Conservation (phyloP, 2,113 vertebrate species). For the Synchiropus splendidus region DNA sequence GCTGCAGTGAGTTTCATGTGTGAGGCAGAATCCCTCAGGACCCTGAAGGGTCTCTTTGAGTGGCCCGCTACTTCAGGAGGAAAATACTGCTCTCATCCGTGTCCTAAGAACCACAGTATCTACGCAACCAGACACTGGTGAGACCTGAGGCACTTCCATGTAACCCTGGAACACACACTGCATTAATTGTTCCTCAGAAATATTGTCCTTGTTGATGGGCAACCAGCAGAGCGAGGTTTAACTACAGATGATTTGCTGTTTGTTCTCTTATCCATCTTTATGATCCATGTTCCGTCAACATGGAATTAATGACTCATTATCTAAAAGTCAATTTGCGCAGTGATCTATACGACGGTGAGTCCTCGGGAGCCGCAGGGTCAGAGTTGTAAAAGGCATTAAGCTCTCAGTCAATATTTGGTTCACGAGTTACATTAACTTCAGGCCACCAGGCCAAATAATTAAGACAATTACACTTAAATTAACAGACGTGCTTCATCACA, state of each 20-base stretch:
- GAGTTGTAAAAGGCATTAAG: slow-evolving; percentile 29
- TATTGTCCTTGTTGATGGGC: too few relatives aligned
- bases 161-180: background rate
- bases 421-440: slow-evolving; percentile 4
- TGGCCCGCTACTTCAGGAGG: slow-evolving; percentile 67
- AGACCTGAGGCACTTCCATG: too few relatives aligned
- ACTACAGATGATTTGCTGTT: too few relatives aligned
- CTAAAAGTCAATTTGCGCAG: slow-evolving; percentile 4
- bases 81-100: slow-evolving; percentile 33
- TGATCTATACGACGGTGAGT: slow-evolving; percentile 21
- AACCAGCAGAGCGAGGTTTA: too few relatives aligned
- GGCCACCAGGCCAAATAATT: background rate
- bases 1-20: slow-evolving; percentile 63
- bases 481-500: too few relatives aligned
- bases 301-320: slow-evolving; percentile 15
- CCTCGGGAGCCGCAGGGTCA: too few relatives aligned
- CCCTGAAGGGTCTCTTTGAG: slow-evolving; percentile 66
- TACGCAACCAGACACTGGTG: slow-evolving; percentile 71
- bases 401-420: slow-evolving; percentile 1
- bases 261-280: too few relatives aligned
- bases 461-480: background rate
- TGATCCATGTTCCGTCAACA: background rate
- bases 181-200: background rate
- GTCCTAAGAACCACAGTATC: slow-evolving; percentile 55
- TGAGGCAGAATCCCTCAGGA: slow-evolving; percentile 34